Percentiles rank a stretch among this genome's conserved stretches.
Evolutionary conservation across 1,140 invertebrate genomes (phyloP).

Genomic region (Heliconius himera): DNA sequence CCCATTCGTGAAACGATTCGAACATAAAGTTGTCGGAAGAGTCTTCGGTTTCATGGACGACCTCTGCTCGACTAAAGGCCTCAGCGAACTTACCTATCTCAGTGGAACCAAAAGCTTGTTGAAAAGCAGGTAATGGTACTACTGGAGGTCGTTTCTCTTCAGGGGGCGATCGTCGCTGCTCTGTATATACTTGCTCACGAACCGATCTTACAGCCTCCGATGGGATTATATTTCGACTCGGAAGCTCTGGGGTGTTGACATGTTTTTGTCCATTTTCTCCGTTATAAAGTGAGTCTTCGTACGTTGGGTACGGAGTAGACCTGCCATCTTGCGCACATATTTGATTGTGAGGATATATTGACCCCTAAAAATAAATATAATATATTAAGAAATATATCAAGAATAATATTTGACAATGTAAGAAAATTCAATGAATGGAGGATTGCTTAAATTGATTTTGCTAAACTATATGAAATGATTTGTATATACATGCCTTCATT

Average conservation of each 20-base stretch:
- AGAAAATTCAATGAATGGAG: too few relatives aligned
- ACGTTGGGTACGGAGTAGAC: slow-evolving; percentile 63
- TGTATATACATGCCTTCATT: slow-evolving; percentile 52
- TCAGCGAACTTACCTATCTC: slow-evolving; percentile 88
- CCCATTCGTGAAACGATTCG: slow-evolving; percentile 75
- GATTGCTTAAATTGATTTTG: too few relatives aligned
- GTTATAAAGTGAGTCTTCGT: slow-evolving; percentile 57
- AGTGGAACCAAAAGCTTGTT: slow-evolving; percentile 89
- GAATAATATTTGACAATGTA: not conserved
- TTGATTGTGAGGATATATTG: slow-evolving; percentile 55
- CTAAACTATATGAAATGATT: too few relatives aligned
- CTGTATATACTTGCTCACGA: slow-evolving; percentile 47
- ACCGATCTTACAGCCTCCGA: slow-evolving; percentile 41
- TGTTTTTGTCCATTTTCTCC: slow-evolving; percentile 50
- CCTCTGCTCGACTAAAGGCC: slow-evolving; percentile 78
- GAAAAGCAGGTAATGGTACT: slow-evolving; percentile 86
- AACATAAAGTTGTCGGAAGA: slow-evolving; percentile 60
- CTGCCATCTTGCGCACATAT: slow-evolving; percentile 59
- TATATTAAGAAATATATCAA: not conserved
- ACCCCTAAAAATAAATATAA: slow-evolving; percentile 44
- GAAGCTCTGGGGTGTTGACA: slow-evolving; percentile 44
- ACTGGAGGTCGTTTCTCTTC: slow-evolving; percentile 63
- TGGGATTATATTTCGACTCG: slow-evolving; percentile 36
- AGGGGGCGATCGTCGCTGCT: slow-evolving; percentile 56
- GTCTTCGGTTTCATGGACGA: slow-evolving; percentile 64